Evolutionary conservation across 2,113 vertebrate species (phyloP), one percentile per base, ranked within the genome.

Genomic region (Apaloderma vittatum): DNA sequence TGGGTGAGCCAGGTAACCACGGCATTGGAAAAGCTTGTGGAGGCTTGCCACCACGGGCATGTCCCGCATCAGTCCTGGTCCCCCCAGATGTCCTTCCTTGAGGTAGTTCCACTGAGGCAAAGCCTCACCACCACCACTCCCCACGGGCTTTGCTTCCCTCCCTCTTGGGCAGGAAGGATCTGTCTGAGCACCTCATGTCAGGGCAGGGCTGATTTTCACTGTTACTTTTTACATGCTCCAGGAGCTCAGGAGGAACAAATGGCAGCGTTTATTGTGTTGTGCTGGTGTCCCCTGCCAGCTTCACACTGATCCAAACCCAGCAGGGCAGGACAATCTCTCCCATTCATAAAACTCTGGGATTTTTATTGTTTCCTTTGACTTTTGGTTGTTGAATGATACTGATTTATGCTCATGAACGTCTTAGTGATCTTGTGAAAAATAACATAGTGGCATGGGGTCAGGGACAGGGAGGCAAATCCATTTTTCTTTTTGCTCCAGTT

Each of bases 311-410:
- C 75, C 11, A 10, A 95, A 79, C 65, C 79, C n/a, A 16, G 72
- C 88, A 94, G 85, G 2, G 1, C 32, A 90, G n/a, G 34, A 93
- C 92, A 97, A 86, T 92, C 82, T 45, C 71, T 82, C 55, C 67
- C 90, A 95, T 93, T 96, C 95, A 95, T 96, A 97, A 97, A 96
- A 88, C 72, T 32, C 29, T 55, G 65, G 43, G 75, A 82, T 63
- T 74, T 92, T 73, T 43, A 84, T 80, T 86, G 63, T 93, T 88
- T 70, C 88, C 67, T 74, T 74, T 71, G 62, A 92, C 24, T 0
- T 3, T 40, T 49, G 51, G 15, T 29, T 93, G 93, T 72, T 76
- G 62, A 92, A 88, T 66, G 43, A 49, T 88, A 49, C 75, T 80
- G 88, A 92, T 88, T 95, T 91, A 83, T 67, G 62, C 26, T 84